Evolutionary conservation across 2,797 vertebrate genomes (phyloP).

Genomic region (Pterois miles): DNA sequence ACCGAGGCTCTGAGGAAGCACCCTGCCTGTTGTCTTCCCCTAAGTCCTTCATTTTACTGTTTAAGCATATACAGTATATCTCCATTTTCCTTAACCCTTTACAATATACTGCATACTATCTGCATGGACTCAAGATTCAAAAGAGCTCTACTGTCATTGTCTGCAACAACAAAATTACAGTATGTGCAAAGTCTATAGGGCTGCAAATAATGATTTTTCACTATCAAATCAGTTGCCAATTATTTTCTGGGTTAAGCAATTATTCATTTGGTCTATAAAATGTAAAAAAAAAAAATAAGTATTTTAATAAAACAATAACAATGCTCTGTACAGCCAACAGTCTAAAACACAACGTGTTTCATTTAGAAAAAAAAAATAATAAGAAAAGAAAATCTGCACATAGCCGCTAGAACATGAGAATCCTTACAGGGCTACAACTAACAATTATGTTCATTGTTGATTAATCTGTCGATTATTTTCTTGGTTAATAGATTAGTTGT

Average conservation of each 20-base stretch:
- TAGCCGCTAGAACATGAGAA: not conserved
- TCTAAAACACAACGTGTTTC: not conserved
- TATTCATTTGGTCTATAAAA: not conserved
- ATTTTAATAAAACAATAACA: not conserved
- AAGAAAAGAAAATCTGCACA: not conserved
- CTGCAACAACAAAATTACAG: not conserved
- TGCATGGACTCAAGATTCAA: not conserved
- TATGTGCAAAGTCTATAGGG: not conserved
- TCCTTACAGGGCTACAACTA: not conserved
- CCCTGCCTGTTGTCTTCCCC: constrained; percentile 51
- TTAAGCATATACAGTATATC: constrained; percentile 21
- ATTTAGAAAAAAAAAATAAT: not conserved
- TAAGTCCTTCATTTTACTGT: constrained; percentile 53
- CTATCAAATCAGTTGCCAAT: not conserved
- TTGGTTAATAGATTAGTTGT: no score
- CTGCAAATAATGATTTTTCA: not conserved
- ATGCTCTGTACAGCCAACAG: not conserved
- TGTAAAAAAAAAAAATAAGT: not conserved
- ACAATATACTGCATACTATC: not conserved
- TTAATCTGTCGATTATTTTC: no score
- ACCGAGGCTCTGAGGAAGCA: constrained; percentile 44
- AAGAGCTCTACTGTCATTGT: constrained; percentile 8
- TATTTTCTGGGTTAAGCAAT: not conserved
- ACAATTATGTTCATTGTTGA: no score
- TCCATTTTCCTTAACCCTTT: constrained; percentile 5